phyloP scores from a whole-genome alignment of 2,113 vertebrate genomes.

The Anseranas semipalmata region DNA sequence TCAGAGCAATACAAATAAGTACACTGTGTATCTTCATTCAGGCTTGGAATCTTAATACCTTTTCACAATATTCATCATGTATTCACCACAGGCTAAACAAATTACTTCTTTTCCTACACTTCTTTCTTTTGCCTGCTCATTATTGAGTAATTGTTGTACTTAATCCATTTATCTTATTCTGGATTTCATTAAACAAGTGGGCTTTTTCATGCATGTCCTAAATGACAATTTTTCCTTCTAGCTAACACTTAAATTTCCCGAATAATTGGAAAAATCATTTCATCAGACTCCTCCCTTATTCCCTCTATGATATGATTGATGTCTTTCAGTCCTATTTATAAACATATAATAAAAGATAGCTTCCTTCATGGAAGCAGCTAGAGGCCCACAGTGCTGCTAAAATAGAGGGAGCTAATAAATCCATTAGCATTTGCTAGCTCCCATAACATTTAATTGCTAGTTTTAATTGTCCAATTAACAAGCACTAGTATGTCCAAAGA shows the following conservation, averaged over 20 bases:
- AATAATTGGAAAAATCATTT: neutral
- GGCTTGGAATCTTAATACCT: neutral
- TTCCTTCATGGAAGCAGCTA: neutral
- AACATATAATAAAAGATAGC: neutral
- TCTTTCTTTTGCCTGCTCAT: neutral
- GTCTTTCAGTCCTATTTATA: too few species aligned
- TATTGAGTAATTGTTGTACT: neutral
- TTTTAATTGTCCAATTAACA: neutral
- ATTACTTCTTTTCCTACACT: neutral
- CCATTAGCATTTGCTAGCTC: neutral
- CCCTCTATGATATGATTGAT: too few species aligned
- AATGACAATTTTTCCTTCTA: neutral
- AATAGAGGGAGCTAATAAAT: neutral
- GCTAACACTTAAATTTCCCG: neutral
- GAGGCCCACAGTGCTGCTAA: neutral
- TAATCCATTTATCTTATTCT: neutral
- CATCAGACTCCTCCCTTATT: too few species aligned
- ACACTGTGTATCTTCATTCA: neutral
- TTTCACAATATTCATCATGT: neutral
- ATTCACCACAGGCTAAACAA: neutral
- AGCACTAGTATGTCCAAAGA: neutral
- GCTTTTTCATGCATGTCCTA: neutral
- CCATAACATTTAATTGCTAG: neutral
- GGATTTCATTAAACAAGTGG: neutral
- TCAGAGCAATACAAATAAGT: neutral